Evolutionary conservation across 2,797 vertebrate species (phyloP), one percentile per base, ranked within the genome.

Genomic region (Nannoperca australis): DNA sequence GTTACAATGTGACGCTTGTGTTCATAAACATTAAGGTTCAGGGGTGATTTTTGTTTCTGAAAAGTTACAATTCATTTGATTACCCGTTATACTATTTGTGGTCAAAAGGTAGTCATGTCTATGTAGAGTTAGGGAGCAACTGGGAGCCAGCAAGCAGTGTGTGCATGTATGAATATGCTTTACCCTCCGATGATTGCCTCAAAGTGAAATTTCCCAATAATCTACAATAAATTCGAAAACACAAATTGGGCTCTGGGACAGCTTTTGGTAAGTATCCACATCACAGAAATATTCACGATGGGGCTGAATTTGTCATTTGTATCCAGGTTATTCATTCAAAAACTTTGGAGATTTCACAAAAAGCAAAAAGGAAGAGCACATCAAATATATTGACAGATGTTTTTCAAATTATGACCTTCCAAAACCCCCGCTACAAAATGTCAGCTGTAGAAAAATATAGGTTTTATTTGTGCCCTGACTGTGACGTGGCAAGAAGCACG

Each of bases 351-450:
- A 42, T 7, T 34, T 20, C n/a, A 32, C 4, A 45, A 45, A n/a
- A 53, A 13, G 32, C 24, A 14, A 78, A 44, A 49, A 68, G 50
- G 32, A 72, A 67, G 73, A 72, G 78, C 70, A 55, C 64, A 79
- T 87, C 84, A 78, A 70, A 42, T 83, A 72, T 80, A 64, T 8
- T 54, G 60, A 64, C 20, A 36, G 50, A 89, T 59, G 34, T 59
- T 14, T 56, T 42, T 65, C 71, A 85, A 84, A 88, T 83, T 63
- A 53, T 86, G 86, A 90, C 89, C 87, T 86, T 91, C 77, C 63
- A n/a, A 63, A 84, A 65, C 50, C 53, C 69, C 47, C 47, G 54
- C 84, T 73, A 68, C 56, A 69, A 86, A 91, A 90, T 89, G 84
- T 88, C 84, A 91, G 78, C 67, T 65, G 71, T 40, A 65, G 70